phyloP scores from a whole-genome alignment of 2,888 invertebrate genomes.

The Lepidochrysops patricia region DNA sequence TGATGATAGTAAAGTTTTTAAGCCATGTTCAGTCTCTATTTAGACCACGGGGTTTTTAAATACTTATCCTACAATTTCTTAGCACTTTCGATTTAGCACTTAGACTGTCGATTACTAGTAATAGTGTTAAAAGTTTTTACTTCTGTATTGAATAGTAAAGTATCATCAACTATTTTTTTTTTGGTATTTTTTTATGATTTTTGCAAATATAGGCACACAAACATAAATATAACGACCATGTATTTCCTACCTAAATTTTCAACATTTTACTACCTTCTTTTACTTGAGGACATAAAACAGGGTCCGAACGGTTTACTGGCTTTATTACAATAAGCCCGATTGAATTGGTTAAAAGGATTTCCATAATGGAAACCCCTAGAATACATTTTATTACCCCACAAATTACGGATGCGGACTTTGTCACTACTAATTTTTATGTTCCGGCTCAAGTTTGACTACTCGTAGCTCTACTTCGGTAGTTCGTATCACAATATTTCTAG shows the following conservation, averaged over 20 bases:
- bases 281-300: conserved; percentile 1
- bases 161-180: no score
- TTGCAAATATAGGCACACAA: neutral
- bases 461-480: neutral
- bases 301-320: conserved; percentile 2
- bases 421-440: neutral
- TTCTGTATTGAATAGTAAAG: no score
- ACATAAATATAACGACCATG: neutral
- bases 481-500: no score
- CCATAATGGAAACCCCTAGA: conserved; percentile 1
- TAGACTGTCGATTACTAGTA: no score
- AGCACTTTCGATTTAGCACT: no score
- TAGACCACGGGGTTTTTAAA: no score
- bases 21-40: no score
- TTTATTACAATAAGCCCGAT: conserved; percentile 11
- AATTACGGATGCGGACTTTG: neutral
- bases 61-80: no score
- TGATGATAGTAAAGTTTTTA: neutral
- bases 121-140: no score
- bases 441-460: neutral
- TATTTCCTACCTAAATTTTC: neutral
- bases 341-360: conserved; percentile 12
- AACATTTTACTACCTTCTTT: neutral
- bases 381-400: conserved; percentile 5
- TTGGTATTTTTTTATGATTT: no score